These are phyloP conservation scores for Catamblyrhynchus diadema DNA, from an alignment of 2,797 vertebrate species.

Conservation along the genomic window DNA sequence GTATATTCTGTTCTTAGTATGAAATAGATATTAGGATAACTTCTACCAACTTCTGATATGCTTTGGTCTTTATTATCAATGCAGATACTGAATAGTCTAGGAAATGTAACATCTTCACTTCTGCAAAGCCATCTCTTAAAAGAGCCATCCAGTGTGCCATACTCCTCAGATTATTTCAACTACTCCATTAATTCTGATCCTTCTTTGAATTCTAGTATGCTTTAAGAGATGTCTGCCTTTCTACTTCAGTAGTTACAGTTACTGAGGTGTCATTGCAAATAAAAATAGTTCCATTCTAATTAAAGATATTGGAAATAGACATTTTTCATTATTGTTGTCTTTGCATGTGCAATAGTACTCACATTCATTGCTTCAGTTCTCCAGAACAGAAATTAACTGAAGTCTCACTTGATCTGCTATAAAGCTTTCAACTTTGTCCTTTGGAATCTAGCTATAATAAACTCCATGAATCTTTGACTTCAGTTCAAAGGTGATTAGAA, in stretches of 20 bases:
- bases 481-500: constrained; percentile 19
- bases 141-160: not conserved
- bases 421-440: constrained; percentile 47
- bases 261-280: not conserved
- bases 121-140: not conserved
- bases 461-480: not conserved
- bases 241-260: not conserved
- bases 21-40: not conserved
- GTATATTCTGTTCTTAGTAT: not conserved
- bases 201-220: not conserved
- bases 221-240: not conserved
- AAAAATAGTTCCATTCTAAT: not conserved
- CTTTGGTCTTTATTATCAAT: not conserved
- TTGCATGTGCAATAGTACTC: not conserved
- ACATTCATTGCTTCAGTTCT: not conserved
- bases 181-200: not conserved
- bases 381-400: not conserved
- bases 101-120: not conserved
- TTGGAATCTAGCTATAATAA: constrained; percentile 14
- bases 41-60: not conserved
- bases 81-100: not conserved
- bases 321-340: not conserved
- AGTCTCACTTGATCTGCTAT: not conserved
- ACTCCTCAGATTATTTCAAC: not conserved
- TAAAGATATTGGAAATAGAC: not conserved